Percentiles rank a stretch among this genome's conserved stretches.
Evolutionary conservation across 2,113 vertebrate genomes (phyloP).

Genomic region (Montifringilla adamsi): DNA sequence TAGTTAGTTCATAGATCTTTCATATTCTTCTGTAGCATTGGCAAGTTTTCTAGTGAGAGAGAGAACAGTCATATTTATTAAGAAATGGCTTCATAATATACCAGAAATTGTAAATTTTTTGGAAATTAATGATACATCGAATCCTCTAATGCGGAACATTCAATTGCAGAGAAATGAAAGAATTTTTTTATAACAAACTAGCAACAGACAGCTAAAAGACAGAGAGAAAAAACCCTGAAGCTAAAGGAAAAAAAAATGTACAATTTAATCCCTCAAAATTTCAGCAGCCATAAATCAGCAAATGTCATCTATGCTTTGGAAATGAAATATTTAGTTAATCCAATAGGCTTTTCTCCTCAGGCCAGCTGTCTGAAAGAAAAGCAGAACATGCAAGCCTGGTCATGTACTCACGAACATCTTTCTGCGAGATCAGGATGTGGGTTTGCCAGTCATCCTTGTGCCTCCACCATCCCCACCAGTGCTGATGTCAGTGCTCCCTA

Average conservation of each 20-base stretch:
- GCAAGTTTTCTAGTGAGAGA: background rate
- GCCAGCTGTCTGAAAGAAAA: background rate
- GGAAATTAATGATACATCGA: background rate
- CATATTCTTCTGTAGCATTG: background rate
- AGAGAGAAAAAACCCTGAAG: background rate
- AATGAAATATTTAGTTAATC: background rate
- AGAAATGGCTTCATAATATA: background rate
- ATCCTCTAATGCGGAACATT: background rate
- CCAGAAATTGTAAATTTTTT: background rate
- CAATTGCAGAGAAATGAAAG: background rate
- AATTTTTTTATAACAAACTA: background rate
- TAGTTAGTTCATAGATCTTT: background rate
- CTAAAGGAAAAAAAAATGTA: background rate
- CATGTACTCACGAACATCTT: background rate
- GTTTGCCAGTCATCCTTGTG: background rate
- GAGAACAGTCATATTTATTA: background rate
- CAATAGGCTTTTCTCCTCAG: background rate
- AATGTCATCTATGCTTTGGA: background rate
- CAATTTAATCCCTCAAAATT: background rate
- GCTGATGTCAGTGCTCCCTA: background rate
- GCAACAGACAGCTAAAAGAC: background rate
- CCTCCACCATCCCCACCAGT: background rate
- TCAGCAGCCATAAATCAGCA: background rate
- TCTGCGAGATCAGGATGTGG: background rate
- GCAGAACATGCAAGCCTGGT: background rate